phyloP scores from a whole-genome alignment of 2,888 invertebrate genomes.

The Mechanitis messenoides region DNA sequence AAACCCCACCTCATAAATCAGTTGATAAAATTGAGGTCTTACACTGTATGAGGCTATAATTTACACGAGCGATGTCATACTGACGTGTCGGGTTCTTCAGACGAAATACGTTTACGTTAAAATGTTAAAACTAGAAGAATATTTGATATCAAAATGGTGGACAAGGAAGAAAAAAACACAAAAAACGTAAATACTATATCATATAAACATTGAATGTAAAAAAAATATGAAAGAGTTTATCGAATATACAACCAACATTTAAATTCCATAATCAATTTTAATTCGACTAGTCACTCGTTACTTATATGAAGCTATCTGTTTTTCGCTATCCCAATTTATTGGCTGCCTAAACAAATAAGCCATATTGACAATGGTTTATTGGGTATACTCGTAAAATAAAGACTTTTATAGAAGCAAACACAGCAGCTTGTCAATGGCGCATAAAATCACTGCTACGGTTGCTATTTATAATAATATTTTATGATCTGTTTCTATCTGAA shows the following conservation, averaged over 20 bases:
- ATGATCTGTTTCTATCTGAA: neutral
- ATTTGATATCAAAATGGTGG: too few species aligned
- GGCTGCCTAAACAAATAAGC: slow-evolving; percentile 54
- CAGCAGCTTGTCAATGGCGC: neutral
- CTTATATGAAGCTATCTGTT: slow-evolving; percentile 14
- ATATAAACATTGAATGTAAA: too few species aligned
- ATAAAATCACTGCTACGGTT: neutral
- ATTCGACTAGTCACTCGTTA: neutral
- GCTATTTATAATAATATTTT: neutral
- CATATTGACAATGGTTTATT: slow-evolving; percentile 50
- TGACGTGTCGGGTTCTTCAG: slow-evolving; percentile 7
- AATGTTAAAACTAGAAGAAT: neutral
- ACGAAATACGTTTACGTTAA: neutral
- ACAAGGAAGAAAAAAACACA: too few species aligned
- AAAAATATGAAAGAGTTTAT: too few species aligned
- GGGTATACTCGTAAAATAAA: slow-evolving; percentile 48
- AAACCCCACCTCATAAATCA: slow-evolving; percentile 17
- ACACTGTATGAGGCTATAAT: slow-evolving; percentile 13
- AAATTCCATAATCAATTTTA: neutral
- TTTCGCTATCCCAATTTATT: slow-evolving; percentile 43
- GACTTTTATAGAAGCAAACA: slow-evolving; percentile 39
- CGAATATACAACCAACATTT: too few species aligned
- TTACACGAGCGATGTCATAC: slow-evolving; percentile 7
- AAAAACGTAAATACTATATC: too few species aligned
- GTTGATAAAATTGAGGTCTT: slow-evolving; percentile 16